Base-by-base conservation (phyloP, 92 coral and sea anemone genomes). In the Phenganax stokvisi region DNA sequence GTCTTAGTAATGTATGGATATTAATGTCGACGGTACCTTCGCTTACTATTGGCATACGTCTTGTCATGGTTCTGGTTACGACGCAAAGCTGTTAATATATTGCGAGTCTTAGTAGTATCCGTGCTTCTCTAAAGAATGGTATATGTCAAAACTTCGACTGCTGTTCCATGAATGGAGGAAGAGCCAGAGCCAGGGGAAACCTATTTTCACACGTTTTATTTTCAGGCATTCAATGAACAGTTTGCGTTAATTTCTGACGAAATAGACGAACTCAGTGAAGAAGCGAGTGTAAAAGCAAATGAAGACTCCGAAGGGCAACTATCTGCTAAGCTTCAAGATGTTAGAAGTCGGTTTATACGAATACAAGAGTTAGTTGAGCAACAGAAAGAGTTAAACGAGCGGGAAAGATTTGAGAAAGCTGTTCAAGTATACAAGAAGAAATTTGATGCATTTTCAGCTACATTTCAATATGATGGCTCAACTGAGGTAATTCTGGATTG, bases 221-320 rank as follows among this genome's bases (percentile, higher is more conserved):
- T 92, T 75, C 99, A 96, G 99, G 92, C 88, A 69, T 87, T 96
- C 30, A 87, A 90, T 83, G 97, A 96, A 61, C 97, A 96, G 82
- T 79, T 96, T 57, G 99, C 92, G 56, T 87, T 87, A 58, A 87
- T 81, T 54, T 82, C 84, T 75, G 87, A 89, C 61, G 97, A 92
- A 80, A 88, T 96, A 27, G 96, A 92, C 82, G 60, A 51, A 51
- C 61, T 79, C 37, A 60, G 37, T 6, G 74, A 79, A 7, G 83
- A 79, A 79, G 73, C 61, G 7, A 27, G 12, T 12, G 47, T 63
- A 6, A 0, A 47, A 51, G 44, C 83, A 0, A 52, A 13, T 16
- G 57, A 51, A 17, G 93, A 92, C 71, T 44, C 59, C 9, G 63
- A 87, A 8, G 99, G 92, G 29, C 88, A 83, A 66, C 87, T 92